A percentile compares a stretch with the other conserved stretches of the same genome.
Evolutionary conservation across 1,140 invertebrate species (phyloP).

Genomic region (Zaprionus lachaisei): DNA sequence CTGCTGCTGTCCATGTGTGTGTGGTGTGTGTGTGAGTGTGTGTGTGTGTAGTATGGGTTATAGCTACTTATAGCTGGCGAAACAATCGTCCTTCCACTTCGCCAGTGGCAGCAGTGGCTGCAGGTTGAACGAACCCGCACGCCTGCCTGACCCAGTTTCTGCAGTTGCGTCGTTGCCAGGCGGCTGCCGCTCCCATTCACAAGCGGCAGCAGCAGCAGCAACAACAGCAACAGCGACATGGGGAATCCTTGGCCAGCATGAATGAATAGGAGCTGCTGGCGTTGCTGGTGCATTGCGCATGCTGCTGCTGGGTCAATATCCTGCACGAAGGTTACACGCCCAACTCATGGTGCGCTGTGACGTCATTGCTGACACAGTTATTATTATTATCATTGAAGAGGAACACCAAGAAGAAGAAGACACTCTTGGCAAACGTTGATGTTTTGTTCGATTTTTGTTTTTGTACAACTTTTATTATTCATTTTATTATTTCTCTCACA

Average conservation of each 20-base stretch:
- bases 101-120: slow-evolving; percentile 12
- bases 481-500: slow-evolving; percentile 41
- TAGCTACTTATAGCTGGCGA: slow-evolving; percentile 53
- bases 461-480: slow-evolving; percentile 43
- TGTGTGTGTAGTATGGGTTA: not conserved
- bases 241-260: slow-evolving; percentile 50
- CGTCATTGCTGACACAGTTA: slow-evolving; percentile 76
- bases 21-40: not conserved
- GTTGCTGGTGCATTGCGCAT: slow-evolving; percentile 60
- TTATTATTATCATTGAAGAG: not conserved
- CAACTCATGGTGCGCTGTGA: slow-evolving; percentile 46
- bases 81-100: slow-evolving; percentile 68
- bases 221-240: slow-evolving; percentile 52
- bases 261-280: slow-evolving; percentile 57
- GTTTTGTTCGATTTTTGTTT: slow-evolving; percentile 1
- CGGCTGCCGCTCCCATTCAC: slow-evolving; percentile 57
- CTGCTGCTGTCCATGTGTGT: slow-evolving; percentile 9
- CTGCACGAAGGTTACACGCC: slow-evolving; percentile 61
- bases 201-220: slow-evolving; percentile 1
- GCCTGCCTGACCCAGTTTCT: slow-evolving; percentile 64
- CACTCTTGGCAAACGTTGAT: not conserved
- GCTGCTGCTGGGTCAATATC: slow-evolving; percentile 74
- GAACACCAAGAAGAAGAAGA: not conserved
- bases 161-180: slow-evolving; percentile 33
- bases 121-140: slow-evolving; percentile 65